phyloP scores from a whole-genome alignment of 2,797 vertebrate species.

The Hemitrygon akajei region DNA sequence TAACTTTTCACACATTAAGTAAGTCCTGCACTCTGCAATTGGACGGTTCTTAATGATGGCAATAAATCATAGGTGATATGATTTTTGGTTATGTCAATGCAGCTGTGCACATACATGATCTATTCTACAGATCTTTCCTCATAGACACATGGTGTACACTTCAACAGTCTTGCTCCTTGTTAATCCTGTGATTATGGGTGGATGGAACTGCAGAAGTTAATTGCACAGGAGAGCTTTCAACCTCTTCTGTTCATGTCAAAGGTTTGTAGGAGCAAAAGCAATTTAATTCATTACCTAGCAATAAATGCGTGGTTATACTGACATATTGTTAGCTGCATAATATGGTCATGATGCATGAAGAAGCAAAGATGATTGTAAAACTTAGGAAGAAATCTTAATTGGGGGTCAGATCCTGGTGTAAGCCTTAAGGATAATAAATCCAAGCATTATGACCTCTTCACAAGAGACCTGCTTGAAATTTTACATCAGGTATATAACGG shows the following conservation, averaged over 20 bases:
- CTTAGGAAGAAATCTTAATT: background rate
- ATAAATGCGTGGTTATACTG: background rate
- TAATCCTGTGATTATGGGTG: background rate
- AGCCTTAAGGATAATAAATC: background rate
- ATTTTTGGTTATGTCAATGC: background rate
- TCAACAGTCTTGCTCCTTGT: background rate
- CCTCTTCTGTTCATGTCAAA: background rate
- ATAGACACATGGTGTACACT: background rate
- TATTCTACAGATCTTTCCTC: too few species aligned
- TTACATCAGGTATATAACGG: background rate
- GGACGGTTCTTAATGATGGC: background rate
- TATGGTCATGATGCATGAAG: background rate
- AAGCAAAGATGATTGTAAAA: background rate
- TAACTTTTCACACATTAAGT: background rate
- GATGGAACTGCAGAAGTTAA: background rate
- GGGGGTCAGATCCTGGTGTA: background rate
- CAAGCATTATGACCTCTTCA: background rate
- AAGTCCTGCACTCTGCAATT: background rate
- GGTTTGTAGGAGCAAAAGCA: background rate
- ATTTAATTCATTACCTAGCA: background rate
- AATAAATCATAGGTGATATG: constrained; percentile 22
- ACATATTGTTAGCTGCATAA: background rate
- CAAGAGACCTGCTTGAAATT: background rate
- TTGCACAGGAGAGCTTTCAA: background rate
- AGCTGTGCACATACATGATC: background rate